Base-by-base conservation (phyloP, 1,140 invertebrate species). In the Maniola jurtina region DNA sequence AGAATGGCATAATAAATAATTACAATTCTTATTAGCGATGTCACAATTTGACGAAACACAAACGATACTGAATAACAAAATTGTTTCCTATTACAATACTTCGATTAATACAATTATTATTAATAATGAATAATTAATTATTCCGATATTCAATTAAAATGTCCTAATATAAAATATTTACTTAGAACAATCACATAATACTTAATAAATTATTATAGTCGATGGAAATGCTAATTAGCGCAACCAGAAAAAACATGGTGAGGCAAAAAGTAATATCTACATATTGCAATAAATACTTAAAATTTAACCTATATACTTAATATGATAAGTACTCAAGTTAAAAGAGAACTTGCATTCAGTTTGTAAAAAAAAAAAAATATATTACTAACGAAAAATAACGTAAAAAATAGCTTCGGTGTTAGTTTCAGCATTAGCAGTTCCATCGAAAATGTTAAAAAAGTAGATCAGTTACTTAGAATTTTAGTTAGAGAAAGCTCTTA, bases 1-100 rank as follows among this genome's bases (percentile, higher is more conserved):
- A 83, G 71, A 74, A 82, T 80, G 75, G 78, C 76, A 80, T 77
- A 83, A 84, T 87, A 83, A 88, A 86, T 84, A 84, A 86, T 83
- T 77, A 84, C 71, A 83, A 79, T 80, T 79, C 71, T 79, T 77
- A 76, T 70, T 72, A 71, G 66, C 60, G 67, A 80, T 71, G 75
- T 79, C 77, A 77, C 67, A 78, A 79, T 81, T 68, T 76, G 66
- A 78, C 66, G 71, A 80, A 80, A 80, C 78, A 78, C 70, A 77
- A 80, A 81, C 70, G 67, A 81, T 71, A 79, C 64, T 76, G 71
- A 83, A 60, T 74, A 77, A 61, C 73, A 74, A 60, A 64, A 5
- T 55, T 15, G 47, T 61, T 70, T 58, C 50, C 61, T 77, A 66
- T 69, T 64, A 72, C 80, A 84, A 85, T 84, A 84, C 79, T 86